phyloP scores from a whole-genome alignment of 2,113 vertebrate genomes.

The Actinemys pallida region DNA sequence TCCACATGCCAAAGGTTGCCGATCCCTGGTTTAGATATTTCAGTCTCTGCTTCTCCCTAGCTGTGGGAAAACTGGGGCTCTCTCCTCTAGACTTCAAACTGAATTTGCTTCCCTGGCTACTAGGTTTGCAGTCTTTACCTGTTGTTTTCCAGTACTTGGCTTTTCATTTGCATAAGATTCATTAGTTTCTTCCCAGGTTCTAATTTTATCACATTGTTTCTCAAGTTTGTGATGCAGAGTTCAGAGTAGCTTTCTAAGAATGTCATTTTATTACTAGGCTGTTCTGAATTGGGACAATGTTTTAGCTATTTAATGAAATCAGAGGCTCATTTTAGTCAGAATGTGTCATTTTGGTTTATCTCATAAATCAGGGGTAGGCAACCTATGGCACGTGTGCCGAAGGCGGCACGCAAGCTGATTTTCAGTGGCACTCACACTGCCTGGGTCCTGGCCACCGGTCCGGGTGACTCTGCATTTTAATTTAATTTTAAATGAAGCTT shows the following conservation, averaged over 20 bases:
- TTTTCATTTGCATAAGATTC: neutral
- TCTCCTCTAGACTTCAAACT: neutral
- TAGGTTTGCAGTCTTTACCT: neutral
- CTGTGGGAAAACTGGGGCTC: neutral
- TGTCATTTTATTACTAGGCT: neutral
- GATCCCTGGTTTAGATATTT: neutral
- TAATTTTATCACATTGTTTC: neutral
- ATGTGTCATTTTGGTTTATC: constrained; percentile 8
- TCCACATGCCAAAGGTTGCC: too few relatives aligned
- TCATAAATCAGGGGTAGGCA: neutral
- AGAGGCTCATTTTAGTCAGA: neutral
- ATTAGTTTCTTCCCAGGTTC: neutral
- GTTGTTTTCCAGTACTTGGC: neutral
- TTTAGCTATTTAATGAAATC: neutral
- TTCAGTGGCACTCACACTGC: too few relatives aligned
- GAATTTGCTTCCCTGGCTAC: neutral
- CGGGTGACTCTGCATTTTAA: too few relatives aligned
- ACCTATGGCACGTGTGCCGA: too few relatives aligned
- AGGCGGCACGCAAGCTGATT: too few relatives aligned
- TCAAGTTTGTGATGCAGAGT: neutral
- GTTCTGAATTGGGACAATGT: neutral
- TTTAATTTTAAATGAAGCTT: too few relatives aligned
- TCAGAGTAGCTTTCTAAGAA: constrained; percentile 29
- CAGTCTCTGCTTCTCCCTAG: neutral
- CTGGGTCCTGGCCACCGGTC: too few relatives aligned